Evolutionary conservation across 2,888 invertebrate species (phyloP).

Genomic region (Eristalis tenax): DNA sequence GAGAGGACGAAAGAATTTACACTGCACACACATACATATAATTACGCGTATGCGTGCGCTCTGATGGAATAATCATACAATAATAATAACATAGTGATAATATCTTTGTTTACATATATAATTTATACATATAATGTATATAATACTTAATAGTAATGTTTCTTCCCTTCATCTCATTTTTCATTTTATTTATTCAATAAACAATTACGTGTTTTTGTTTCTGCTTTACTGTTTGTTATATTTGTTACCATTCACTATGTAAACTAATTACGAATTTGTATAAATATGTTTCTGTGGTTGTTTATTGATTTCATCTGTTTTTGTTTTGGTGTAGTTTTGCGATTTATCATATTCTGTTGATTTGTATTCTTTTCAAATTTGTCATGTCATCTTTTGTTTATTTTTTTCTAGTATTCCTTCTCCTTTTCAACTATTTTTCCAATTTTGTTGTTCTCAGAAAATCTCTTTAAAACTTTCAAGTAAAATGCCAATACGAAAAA

Average conservation of each 20-base stretch:
- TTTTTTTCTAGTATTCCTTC: slow-evolving; percentile 28
- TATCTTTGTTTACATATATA: slow-evolving; percentile 68
- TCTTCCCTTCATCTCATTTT: not conserved
- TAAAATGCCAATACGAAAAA: slow-evolving; percentile 21
- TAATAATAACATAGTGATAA: slow-evolving; percentile 66
- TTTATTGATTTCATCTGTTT: slow-evolving; percentile 54
- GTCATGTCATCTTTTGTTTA: slow-evolving; percentile 54
- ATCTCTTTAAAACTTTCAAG: not conserved
- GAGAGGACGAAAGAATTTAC: slow-evolving; percentile 73
- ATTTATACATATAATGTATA: slow-evolving; percentile 72
- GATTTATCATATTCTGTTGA: slow-evolving; percentile 62
- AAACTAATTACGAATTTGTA: slow-evolving; percentile 73
- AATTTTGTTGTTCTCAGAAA: slow-evolving; percentile 21
- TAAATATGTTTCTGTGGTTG: slow-evolving; percentile 72
- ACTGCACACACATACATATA: slow-evolving; percentile 59
- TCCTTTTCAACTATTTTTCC: slow-evolving; percentile 1
- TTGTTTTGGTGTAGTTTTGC: slow-evolving; percentile 68
- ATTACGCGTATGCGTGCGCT: slow-evolving; percentile 56
- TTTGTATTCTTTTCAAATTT: slow-evolving; percentile 72
- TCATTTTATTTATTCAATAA: slow-evolving; percentile 67
- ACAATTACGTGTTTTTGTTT: slow-evolving; percentile 61
- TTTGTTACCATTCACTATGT: slow-evolving; percentile 71
- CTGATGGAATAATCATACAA: slow-evolving; percentile 62
- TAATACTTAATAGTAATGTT: slow-evolving; percentile 69
- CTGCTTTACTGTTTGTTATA: slow-evolving; percentile 52